phyloP scores from a whole-genome alignment of 2,113 vertebrate genomes.

The Gymnogyps californianus region DNA sequence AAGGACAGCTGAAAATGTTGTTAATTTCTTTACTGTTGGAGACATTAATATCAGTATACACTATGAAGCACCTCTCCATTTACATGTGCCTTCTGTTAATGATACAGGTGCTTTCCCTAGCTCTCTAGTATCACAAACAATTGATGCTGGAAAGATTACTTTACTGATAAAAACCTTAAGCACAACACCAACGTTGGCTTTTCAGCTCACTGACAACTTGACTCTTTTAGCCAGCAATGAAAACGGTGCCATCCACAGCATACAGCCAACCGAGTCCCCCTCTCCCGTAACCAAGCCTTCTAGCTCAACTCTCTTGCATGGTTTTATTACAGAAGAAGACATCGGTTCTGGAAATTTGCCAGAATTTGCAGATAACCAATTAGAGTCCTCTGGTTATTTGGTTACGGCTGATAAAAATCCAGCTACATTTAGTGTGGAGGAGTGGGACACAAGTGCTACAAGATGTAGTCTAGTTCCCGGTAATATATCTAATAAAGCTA shows the following conservation, averaged over 20 bases:
- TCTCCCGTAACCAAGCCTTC: neutral
- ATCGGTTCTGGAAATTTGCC: neutral
- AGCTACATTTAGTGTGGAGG: neutral
- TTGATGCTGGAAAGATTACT: neutral
- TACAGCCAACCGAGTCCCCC: neutral
- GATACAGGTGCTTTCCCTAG: neutral
- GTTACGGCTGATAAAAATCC: neutral
- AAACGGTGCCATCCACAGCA: neutral
- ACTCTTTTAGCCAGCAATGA: conserved; percentile 13
- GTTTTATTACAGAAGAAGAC: conserved; percentile 12
- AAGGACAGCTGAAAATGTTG: neutral
- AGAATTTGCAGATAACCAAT: neutral
- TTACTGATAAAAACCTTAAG: neutral
- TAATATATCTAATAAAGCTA: neutral
- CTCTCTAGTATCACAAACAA: neutral
- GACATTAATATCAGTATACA: neutral
- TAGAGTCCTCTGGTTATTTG: conserved; percentile 11
- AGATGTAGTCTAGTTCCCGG: neutral
- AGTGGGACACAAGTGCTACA: neutral
- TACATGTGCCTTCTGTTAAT: neutral
- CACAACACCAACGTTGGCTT: neutral
- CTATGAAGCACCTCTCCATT: neutral
- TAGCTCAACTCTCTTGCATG: neutral
- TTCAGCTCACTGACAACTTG: conserved; percentile 28
- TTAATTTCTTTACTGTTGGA: neutral